phyloP scores from a whole-genome alignment of 2,113 vertebrate species.

The Bos taurus region DNA sequence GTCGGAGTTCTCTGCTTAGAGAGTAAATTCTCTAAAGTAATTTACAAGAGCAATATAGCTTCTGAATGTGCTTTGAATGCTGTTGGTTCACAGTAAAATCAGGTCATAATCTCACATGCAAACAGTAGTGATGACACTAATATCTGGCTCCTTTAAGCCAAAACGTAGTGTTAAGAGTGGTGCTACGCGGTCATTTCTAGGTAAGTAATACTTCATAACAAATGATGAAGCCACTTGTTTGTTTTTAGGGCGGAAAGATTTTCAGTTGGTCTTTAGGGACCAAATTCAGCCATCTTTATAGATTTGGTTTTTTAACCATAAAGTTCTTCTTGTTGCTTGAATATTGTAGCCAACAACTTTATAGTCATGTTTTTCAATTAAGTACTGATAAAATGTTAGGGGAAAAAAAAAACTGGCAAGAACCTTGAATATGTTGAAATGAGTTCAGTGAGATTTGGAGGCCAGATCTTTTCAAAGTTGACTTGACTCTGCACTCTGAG shows the following conservation, averaged over 20 bases:
- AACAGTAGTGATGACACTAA: neutral
- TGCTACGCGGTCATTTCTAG: neutral
- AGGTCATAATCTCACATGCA: conserved; percentile 21
- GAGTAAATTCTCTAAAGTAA: conserved; percentile 29
- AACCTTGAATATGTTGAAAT: neutral
- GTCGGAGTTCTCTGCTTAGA: neutral
- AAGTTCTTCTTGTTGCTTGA: neutral
- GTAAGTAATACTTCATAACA: neutral
- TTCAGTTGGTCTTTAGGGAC: neutral
- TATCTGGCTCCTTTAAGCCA: neutral
- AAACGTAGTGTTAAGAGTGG: neutral
- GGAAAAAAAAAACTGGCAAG: neutral
- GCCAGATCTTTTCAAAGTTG: neutral
- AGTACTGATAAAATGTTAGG: neutral
- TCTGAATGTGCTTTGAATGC: neutral
- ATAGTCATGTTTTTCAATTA: neutral
- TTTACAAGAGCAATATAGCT: neutral
- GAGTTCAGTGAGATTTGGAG: neutral
- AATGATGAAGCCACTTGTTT: neutral
- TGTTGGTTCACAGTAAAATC: conserved; percentile 7
- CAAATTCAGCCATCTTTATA: neutral
- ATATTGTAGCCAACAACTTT: neutral
- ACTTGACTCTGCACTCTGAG: neutral
- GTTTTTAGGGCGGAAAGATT: neutral
- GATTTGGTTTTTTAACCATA: neutral